Percentiles rank a stretch among this genome's conserved stretches.
Evolutionary conservation across 2,797 vertebrate genomes (phyloP).

Genomic region (Gymnothorax reevesii): DNA sequence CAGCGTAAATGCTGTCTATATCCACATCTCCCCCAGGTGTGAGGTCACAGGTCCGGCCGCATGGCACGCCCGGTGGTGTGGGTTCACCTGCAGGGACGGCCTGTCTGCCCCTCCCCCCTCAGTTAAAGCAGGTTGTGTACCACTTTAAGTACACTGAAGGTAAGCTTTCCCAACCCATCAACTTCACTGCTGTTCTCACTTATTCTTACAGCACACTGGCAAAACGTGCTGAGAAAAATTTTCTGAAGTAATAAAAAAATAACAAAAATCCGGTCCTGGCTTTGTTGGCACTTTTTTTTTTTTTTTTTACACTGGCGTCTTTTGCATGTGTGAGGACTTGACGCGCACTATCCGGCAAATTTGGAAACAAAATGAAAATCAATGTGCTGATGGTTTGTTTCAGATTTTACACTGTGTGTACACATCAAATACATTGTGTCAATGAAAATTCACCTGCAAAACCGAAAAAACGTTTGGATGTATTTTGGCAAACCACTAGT

Average conservation of each 20-base stretch:
- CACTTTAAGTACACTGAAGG: conserved; percentile 92
- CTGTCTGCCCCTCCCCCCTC: conserved; percentile 69
- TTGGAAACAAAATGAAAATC: background rate
- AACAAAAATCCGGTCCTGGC: conserved; percentile 59
- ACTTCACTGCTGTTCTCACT: conserved; percentile 77
- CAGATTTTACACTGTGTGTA: background rate
- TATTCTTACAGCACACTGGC: conserved; percentile 68
- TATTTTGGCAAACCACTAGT: conserved; percentile 21
- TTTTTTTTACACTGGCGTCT: conserved; percentile 50
- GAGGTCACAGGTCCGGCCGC: conserved; percentile 85
- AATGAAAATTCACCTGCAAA: background rate
- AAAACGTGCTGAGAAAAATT: conserved; percentile 39
- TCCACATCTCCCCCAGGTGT: conserved; percentile 90
- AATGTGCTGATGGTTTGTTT: conserved; percentile 25
- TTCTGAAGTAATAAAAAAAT: conserved; percentile 53
- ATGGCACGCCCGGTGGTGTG: conserved; percentile 85
- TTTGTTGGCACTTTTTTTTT: conserved; percentile 65
- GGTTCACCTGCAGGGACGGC: conserved; percentile 86
- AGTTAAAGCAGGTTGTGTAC: conserved; percentile 92
- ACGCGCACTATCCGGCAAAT: conserved; percentile 19
- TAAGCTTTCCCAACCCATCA: conserved; percentile 80
- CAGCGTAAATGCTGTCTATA: conserved; percentile 92
- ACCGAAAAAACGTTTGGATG: background rate
- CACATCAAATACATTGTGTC: background rate
- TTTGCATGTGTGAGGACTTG: conserved; percentile 68